Percentiles rank a stretch among this genome's conserved stretches.
Conservation (phyloP, 2,113 vertebrate species). For the Chionis minor region DNA sequence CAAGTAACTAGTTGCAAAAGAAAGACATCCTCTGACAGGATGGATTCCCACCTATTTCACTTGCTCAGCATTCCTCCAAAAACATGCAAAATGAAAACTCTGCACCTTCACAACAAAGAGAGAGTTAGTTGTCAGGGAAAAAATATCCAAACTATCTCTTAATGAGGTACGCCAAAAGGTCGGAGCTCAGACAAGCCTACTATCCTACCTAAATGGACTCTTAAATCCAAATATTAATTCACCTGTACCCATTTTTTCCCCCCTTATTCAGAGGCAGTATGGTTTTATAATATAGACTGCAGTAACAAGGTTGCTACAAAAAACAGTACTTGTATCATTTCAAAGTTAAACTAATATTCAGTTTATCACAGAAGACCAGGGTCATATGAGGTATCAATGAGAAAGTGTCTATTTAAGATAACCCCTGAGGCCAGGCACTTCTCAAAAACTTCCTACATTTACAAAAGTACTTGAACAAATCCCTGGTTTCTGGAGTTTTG, state of each 20-base stretch:
- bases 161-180: background rate
- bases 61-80: background rate
- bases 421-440: background rate
- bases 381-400: background rate
- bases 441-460: background rate
- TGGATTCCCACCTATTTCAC: background rate
- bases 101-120: background rate
- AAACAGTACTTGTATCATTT: background rate
- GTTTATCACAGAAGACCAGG: background rate
- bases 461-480: background rate
- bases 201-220: background rate
- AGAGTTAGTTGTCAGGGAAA: background rate
- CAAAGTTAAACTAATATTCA: background rate
- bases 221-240: background rate
- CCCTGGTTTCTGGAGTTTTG: background rate
- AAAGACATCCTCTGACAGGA: background rate
- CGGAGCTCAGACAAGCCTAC: background rate
- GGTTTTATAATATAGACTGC: accelerated
- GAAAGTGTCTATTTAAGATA: background rate
- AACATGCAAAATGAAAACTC: background rate
- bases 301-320: background rate
- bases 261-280: background rate
- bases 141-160: background rate
- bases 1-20: background rate
- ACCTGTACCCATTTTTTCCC: background rate